phyloP scores from a whole-genome alignment of 2,797 vertebrate species.

The Acridotheres tristis region DNA sequence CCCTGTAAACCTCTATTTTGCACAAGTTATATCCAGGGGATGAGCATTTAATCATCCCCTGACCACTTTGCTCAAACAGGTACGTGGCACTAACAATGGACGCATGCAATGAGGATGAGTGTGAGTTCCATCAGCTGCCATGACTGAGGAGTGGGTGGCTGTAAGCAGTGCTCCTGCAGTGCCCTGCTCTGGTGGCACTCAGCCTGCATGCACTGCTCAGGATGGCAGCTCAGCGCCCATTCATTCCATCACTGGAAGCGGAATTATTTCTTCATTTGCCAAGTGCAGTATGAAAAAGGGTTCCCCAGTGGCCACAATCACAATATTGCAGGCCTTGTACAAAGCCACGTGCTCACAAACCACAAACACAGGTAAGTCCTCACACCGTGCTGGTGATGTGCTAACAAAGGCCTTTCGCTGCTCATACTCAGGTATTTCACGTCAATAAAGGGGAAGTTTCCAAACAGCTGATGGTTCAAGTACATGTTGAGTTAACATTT shows the following conservation, averaged over 20 bases:
- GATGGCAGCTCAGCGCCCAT: not conserved
- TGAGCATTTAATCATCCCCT: not conserved
- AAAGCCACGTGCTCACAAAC: not conserved
- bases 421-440: not conserved
- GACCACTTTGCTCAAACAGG: not conserved
- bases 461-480: slow-evolving; percentile 54
- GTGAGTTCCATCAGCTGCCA: not conserved
- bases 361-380: not conserved
- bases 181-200: not conserved
- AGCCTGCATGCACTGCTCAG: not conserved
- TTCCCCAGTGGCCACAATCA: not conserved
- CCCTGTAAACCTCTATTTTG: not conserved
- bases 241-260: not conserved
- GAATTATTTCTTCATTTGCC: not conserved
- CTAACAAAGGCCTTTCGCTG: not conserved
- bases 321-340: not conserved
- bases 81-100: not conserved
- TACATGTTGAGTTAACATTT: slow-evolving; percentile 61
- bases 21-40: not conserved
- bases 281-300: not conserved
- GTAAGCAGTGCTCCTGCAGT: not conserved
- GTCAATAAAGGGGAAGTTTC: slow-evolving; percentile 3
- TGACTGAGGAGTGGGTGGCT: not conserved
- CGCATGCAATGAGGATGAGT: accelerated
- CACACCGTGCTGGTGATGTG: not conserved